A percentile compares a stretch with the other conserved stretches of the same genome.
phyloP scores from a whole-genome alignment of 2,113 vertebrate genomes.

The Casuarius casuarius region DNA sequence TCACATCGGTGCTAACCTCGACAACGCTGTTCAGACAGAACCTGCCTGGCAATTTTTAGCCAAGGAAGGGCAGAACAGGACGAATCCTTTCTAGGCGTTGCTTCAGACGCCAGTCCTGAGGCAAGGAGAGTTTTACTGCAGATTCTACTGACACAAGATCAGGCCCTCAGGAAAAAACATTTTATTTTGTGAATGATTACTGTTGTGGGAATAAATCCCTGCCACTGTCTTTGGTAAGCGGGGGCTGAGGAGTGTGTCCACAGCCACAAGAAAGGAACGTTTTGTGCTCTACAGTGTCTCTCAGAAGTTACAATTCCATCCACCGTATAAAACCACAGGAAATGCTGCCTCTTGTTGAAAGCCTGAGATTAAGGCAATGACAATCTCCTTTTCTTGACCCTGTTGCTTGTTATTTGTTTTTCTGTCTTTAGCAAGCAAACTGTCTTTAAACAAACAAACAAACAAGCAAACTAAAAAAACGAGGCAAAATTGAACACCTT shows the following conservation, averaged over 20 bases:
- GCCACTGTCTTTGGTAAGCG: background rate
- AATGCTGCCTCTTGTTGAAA: background rate
- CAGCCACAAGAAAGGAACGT: background rate
- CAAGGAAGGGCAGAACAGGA: background rate
- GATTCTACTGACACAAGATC: background rate
- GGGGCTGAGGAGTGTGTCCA: slow-evolving; percentile 23
- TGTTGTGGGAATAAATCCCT: background rate
- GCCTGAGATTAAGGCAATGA: slow-evolving; percentile 9
- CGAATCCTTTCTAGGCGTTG: background rate
- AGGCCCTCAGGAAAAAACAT: background rate
- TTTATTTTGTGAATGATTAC: slow-evolving; percentile 36
- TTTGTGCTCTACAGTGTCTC: slow-evolving; percentile 26
- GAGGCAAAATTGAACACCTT: background rate
- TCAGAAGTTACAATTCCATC: slow-evolving; percentile 13
- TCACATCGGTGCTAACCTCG: background rate
- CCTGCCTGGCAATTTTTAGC: background rate
- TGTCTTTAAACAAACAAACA: slow-evolving; percentile 3
- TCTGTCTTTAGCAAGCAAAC: background rate
- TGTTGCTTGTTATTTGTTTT: background rate
- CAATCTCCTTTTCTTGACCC: slow-evolving; percentile 1
- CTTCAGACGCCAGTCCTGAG: background rate
- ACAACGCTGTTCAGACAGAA: background rate
- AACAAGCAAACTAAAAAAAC: background rate
- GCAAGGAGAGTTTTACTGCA: background rate
- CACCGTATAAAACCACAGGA: background rate